Base-by-base conservation (phyloP, 2,797 vertebrate genomes). In the Sciurus carolinensis region DNA sequence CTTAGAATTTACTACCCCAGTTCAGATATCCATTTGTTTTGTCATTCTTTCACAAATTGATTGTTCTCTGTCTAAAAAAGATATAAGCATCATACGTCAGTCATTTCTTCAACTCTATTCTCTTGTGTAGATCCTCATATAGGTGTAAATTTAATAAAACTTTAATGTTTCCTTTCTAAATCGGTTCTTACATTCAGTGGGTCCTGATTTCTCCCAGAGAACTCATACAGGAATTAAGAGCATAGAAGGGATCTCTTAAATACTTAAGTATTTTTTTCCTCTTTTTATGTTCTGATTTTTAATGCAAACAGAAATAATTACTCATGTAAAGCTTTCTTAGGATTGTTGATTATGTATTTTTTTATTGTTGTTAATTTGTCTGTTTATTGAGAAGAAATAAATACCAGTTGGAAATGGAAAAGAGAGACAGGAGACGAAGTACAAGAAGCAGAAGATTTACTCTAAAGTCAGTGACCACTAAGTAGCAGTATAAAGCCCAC, bases 371-470 rank as follows among this genome's bases (percentile, higher is more conserved):
- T 39, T 69, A 11, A 22, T 10, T 80, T 36, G 30, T 75, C 28
- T 33, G 26, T 33, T 90, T 73, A 22, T 15, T 17, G 5, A 59
- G 18, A 7, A 24, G 3, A 77, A 71, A 22, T 20, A 39, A 76
- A 87, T 71, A 26, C 42, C 14, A 1, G 1, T 33, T 76, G 15
- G 10, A 3, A 66, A 22, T 44, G 13, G 30, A 84, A 66, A 94
- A 81, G 1, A 36, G 13, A 54, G 20, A 59, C n/a, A 66, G 30
- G 17, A 81, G 36, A 72, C 17, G 18, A 66, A 69, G 8, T 24
- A 1, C 4, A 57, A 33, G 1, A 64, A 67, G 11, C 7, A 44
- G n/a, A n/a, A 7, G 2, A 15, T 28, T 2, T 0, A n/a, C 54
- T 54, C 50, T 39, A 71, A 47, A 54, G 7, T 12, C 18, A 42